phyloP scores from a whole-genome alignment of 2,113 vertebrate species.

The Apeltes quadracus region DNA sequence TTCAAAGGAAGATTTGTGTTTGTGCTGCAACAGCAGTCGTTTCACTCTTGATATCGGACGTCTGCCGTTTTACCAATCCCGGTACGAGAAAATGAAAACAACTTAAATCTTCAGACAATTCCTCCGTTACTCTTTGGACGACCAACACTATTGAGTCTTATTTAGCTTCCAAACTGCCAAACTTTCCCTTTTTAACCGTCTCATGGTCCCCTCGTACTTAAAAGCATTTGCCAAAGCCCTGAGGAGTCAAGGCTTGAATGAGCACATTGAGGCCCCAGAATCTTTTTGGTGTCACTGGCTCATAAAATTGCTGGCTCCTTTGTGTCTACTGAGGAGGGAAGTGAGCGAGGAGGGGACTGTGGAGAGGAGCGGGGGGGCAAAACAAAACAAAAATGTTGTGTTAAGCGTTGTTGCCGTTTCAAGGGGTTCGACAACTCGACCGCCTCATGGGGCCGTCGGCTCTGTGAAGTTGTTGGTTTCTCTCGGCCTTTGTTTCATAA shows the following conservation, averaged over 20 bases:
- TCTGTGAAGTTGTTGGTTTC: constrained; percentile 63
- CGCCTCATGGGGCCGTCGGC: constrained; percentile 55
- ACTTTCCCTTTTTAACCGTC: constrained; percentile 52
- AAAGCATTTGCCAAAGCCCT: constrained; percentile 72
- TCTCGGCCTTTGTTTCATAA: constrained; percentile 56
- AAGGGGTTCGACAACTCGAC: constrained; percentile 53
- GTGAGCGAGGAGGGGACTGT: constrained; percentile 36
- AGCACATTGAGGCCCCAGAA: constrained; percentile 74
- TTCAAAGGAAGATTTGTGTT: not conserved
- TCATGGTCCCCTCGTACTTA: constrained; percentile 47
- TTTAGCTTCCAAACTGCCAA: constrained; percentile 33
- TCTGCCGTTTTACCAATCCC: too few relatives aligned
- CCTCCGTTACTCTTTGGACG: not conserved
- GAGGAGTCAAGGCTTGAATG: constrained; percentile 70
- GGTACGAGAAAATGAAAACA: not conserved
- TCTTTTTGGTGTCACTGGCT: constrained; percentile 79
- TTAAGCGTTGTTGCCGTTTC: constrained; percentile 70
- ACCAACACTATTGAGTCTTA: not conserved
- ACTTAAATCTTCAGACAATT: not conserved
- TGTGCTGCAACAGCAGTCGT: not conserved
- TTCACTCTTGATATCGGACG: not conserved
- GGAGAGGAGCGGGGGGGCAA: constrained; percentile 25
- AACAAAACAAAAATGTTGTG: constrained; percentile 74
- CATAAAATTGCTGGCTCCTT: constrained; percentile 78
- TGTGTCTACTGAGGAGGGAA: constrained; percentile 57